Evolutionary conservation across 1,140 invertebrate genomes (phyloP), one percentile per base, ranked within the genome.

Genomic region (Oryzaephilus surinamensis): DNA sequence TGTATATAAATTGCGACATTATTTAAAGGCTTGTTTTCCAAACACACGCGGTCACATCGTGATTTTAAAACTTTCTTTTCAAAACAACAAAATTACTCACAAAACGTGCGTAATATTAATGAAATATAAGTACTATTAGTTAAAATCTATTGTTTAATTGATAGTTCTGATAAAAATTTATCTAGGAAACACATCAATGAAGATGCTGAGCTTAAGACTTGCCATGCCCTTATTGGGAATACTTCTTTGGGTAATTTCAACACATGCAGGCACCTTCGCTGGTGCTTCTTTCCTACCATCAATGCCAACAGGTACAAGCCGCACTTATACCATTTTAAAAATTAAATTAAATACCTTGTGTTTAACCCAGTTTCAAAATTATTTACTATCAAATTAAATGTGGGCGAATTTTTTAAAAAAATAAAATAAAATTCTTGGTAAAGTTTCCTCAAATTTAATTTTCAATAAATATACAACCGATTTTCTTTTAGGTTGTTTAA

Each of bases 401-500:
- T 5, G 14, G 28, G 24, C 20, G 6, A 35, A 35, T 24, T 24
- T 11, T 24, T 24, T 24, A 8, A n/a, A 13, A 35, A 21, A 35
- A 11, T 19, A 23, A 21, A 35, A 37, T 37, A 31, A 37, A 29
- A 38, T 14, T 10, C 19, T 32, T 40, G 38, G 30, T 40, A 40
- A 40, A 14, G 32, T 40, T 40, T 33, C 24, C 27, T 33, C 21
- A 32, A 34, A 32, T 17, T 23, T 42, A 37, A 36, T 41, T 33
- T 20, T 24, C 4, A 24, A n/a, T 26, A 34, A 13, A 12, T 34
- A 3, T 46, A 50, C 40, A 46, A 46, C 44, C 40, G 18, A n/a
- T 50, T 43, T 27, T 50, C 43, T 50, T 50, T 50, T 50, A 50
- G 48, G 48, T 43, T 50, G 38, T 50, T 39, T 46, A 38, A 45